These are phyloP conservation scores for Perizoma flavofasciatum DNA, from an alignment of 2,888 invertebrate genomes.

Conservation along the genomic window DNA sequence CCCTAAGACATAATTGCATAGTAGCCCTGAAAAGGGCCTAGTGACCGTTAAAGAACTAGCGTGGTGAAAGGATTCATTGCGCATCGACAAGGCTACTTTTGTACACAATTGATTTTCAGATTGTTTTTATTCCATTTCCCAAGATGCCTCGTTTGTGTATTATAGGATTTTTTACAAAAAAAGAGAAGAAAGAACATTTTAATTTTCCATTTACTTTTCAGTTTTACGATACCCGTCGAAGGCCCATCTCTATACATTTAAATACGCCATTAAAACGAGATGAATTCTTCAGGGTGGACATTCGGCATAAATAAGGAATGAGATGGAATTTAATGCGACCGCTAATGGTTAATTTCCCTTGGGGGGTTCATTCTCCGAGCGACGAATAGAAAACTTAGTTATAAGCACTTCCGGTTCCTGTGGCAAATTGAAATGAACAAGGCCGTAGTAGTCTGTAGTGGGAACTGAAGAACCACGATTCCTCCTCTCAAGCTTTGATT, in stretches of 20 bases:
- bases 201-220: conserved; percentile 18
- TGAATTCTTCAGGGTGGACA: conserved; percentile 41
- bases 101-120: no score
- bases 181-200: conserved; percentile 4
- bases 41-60: no score
- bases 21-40: no score
- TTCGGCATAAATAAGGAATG: conserved; percentile 61
- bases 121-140: no score
- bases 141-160: no score
- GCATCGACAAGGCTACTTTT: no score
- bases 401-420: conserved; percentile 46
- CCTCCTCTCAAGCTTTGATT: neutral
- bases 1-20: no score
- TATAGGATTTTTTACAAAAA: no score
- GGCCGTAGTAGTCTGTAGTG: conserved; percentile 2
- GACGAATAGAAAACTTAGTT: conserved; percentile 55
- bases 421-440: conserved; percentile 43
- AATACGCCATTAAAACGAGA: conserved; percentile 33
- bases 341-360: conserved; percentile 75
- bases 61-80: no score
- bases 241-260: conserved; percentile 26
- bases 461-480: neutral
- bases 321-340: conserved; percentile 68
- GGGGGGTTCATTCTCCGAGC: conserved; percentile 68
- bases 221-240: conserved; percentile 25